Evolutionary conservation across 2,888 invertebrate genomes (phyloP).

Genomic region (Pachymerium ferrugineum): DNA sequence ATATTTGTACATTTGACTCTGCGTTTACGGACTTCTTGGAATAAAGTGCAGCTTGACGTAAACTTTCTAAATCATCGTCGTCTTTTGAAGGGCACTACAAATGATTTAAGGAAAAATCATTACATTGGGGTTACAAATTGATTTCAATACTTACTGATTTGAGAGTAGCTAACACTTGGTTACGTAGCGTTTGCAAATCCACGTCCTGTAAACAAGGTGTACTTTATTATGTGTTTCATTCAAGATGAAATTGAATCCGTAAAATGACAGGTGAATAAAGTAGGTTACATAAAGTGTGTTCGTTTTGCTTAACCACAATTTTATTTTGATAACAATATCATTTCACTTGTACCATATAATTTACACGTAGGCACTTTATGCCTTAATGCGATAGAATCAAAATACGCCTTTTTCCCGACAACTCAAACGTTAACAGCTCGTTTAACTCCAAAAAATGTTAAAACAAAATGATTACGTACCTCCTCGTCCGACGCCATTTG

Average conservation of each 20-base stretch:
- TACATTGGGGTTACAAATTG: not conserved
- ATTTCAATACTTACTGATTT: conserved; percentile 31
- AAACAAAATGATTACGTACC: not conserved
- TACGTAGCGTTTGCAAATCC: conserved; percentile 33
- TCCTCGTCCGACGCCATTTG: not conserved
- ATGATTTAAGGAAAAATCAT: not conserved
- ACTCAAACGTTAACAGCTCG: not conserved
- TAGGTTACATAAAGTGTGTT: too few relatives aligned
- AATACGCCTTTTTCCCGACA: too few relatives aligned
- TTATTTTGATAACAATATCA: too few relatives aligned
- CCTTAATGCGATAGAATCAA: too few relatives aligned
- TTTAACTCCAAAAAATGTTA: not conserved
- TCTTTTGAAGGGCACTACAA: not conserved
- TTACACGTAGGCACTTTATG: too few relatives aligned
- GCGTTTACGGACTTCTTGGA: conserved; percentile 23
- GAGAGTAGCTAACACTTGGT: conserved; percentile 32
- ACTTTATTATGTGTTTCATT: too few relatives aligned
- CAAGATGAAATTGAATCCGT: too few relatives aligned
- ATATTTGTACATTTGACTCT: not conserved
- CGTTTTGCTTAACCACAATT: too few relatives aligned
- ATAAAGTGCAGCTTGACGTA: conserved; percentile 31
- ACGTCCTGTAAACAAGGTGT: conserved; percentile 19
- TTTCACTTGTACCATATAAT: too few relatives aligned
- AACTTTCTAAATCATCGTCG: conserved; percentile 30
- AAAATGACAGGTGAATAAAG: too few relatives aligned